Base-by-base conservation (phyloP, 2,113 vertebrate species). In the Antennarius striatus region DNA sequence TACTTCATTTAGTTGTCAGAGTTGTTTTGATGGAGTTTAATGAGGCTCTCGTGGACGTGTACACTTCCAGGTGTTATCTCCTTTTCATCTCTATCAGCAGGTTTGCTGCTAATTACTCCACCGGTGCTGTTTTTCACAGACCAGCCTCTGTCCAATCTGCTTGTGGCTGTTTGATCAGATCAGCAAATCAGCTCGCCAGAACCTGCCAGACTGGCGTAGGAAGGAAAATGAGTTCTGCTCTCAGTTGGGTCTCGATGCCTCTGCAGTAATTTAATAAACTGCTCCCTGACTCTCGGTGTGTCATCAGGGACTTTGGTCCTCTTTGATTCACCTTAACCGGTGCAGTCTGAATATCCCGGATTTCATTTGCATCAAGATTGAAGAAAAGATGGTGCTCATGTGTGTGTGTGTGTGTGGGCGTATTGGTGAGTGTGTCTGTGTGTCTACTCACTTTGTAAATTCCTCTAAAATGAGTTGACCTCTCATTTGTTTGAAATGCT, bases 111-210 rank as follows among this genome's bases (percentile, higher is more conserved):
- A 84, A 88, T 86, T 86, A 51, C 62, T 66, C 28, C 47, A 53
- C 65, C 40, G 63, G 39, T 75, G 75, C 43, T 75, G 66, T 71
- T 83, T 67, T 78, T 75, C 67, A 60, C 60, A 47, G 46, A 30
- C 46, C 2, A 4, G 17, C 2, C 30, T 14, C 3, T 45, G 14
- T 53, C 15, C 49, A 40, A 59, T 71, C 65, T 74, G 59, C 65
- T 63, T 17, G 14, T 45, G 63, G 45, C 75, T 85, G 83, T 87
- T 73, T 89, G 76, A 86, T 87, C 77, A 17, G 36, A 74, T 77
- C 68, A 45, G 45, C 60, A 61, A 36, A 36, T 11, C 30, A 56
- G 57, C 56, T 4, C 10, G 36, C 63, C 52, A 63, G 68, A 64
- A 10, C 67, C 51, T 14, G 68, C 53, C 77, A 81, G 76, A 65